Conservation (phyloP, 2,797 vertebrate genomes). For the Myotis findleyi region DNA sequence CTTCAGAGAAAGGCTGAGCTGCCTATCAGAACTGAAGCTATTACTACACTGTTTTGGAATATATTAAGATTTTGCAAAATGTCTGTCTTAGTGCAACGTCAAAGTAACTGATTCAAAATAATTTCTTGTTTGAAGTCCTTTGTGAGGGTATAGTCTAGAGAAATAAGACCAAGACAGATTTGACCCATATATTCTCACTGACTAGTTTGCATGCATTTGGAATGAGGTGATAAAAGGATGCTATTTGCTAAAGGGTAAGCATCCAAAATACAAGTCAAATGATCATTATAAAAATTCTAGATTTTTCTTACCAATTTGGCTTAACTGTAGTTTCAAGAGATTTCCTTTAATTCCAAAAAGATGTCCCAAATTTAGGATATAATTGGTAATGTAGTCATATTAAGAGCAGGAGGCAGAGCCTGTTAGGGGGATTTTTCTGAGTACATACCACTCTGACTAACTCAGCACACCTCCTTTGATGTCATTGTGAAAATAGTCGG, state of each 20-base stretch:
- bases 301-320: conserved; percentile 30
- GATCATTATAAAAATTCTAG: conserved; percentile 10
- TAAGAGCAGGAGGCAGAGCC: not conserved
- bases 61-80: conserved; percentile 22
- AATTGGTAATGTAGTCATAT: not conserved
- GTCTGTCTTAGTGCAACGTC: not conserved
- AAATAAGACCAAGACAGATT: not conserved
- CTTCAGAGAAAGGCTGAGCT: conserved; percentile 28
- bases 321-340: not conserved
- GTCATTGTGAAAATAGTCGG: not conserved
- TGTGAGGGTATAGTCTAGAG: not conserved
- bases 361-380: not conserved
- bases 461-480: not conserved
- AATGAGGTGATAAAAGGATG: not conserved
- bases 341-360: not conserved
- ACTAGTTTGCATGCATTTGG: not conserved
- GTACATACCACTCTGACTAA: not conserved
- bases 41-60: conserved; percentile 35
- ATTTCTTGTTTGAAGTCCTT: conserved; percentile 21
- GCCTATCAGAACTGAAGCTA: conserved; percentile 30
- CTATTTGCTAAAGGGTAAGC: not conserved
- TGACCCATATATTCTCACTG: not conserved
- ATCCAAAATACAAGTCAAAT: conserved; percentile 1
- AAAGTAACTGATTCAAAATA: conserved; percentile 35
- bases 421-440: not conserved